Conservation (phyloP, 2,113 vertebrate genomes). For the Ameiurus melas region DNA sequence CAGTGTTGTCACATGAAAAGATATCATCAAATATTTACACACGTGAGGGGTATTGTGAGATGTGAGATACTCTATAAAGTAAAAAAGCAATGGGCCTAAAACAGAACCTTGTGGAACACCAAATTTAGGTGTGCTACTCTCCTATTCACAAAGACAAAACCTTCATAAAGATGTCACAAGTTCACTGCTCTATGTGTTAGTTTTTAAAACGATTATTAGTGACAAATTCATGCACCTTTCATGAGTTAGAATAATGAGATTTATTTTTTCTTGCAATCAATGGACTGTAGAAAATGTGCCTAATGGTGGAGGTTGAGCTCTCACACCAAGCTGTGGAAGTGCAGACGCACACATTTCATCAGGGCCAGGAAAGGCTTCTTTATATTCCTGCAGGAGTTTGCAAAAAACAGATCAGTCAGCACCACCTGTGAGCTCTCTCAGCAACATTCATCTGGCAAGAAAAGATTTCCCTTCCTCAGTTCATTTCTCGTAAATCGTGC, state of each 20-base stretch:
- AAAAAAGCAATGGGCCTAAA: no score
- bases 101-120: no score
- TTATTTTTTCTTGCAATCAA: neutral
- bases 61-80: no score
- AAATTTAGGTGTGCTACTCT: no score
- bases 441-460: slow-evolving; percentile 12
- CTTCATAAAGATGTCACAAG: no score
- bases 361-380: neutral
- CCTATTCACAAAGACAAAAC: neutral
- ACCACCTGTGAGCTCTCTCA: slow-evolving; percentile 24
- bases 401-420: slow-evolving; percentile 12
- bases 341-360: neutral
- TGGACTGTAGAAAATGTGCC: neutral
- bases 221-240: neutral
- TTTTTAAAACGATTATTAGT: neutral
- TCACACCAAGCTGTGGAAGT: neutral
- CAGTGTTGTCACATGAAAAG: no score
- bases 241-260: neutral
- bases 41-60: no score
- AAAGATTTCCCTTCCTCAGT: neutral
- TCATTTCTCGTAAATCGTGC: neutral
- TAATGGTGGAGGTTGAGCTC: neutral
- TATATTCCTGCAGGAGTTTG: slow-evolving; percentile 13
- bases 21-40: no score
- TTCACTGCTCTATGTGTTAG: neutral